Base-by-base conservation (phyloP, 2,888 invertebrate genomes). In the Pelosia muscerda region DNA sequence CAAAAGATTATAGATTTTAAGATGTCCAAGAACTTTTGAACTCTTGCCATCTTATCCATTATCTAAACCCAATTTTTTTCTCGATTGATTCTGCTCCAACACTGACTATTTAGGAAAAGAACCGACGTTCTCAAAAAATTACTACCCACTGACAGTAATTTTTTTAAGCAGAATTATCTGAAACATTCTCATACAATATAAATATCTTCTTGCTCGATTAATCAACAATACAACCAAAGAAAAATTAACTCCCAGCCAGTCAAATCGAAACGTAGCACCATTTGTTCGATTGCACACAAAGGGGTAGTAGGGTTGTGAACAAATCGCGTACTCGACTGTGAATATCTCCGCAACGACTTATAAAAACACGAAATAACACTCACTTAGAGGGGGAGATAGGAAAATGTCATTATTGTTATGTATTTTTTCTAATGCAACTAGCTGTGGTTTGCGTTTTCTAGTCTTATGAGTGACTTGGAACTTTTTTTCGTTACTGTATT, bases 321-420 rank as follows among this genome's bases (percentile, higher is more conserved):
- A 79, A 88, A 90, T 89, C 85, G 89, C 62, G 81, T 82, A 88
- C 83, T 88, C 89, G 83, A 84, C 86, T 87, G 91, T 88, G 81
- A 90, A 88, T 88, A 91, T 91, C 91, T 85, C 65, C 54, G 59
- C 53, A 66, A 67, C 76, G 79, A 79, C 80, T 77, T 81, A 73
- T 77, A 77, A 86, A 88, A 87, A 88, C 85, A 85, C 76, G 79
- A 80, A 85, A 84, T 82, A 84, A 81, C 80, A 81, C 83, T 79
- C 81, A 63, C 74, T 74, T 66, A 59, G 69, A 81, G 19, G 81
- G 83, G 86, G 82, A 84, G 84, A 81, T 79, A 38, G 71, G 68
- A 68, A 74, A 74, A 70, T 75, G 69, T 65, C 70, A 78, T 77
- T 73, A 71, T 61, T 63, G 53, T 63, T 54, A 56, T 38, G 31